Base-by-base conservation (phyloP, 2,888 invertebrate species). In the Agriotes lineatus region DNA sequence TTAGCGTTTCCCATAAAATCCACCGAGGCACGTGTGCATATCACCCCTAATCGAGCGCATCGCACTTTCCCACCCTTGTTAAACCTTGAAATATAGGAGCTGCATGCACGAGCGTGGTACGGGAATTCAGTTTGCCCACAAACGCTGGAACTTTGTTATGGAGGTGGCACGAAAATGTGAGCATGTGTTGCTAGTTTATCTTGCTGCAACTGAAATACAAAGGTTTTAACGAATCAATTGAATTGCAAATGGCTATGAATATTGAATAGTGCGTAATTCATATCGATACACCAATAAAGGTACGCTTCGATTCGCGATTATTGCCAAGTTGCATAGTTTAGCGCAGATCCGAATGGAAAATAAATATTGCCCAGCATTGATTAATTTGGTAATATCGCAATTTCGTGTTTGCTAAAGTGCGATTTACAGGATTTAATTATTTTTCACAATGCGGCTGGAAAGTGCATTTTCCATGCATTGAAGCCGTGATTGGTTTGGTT, bases 211-310 rank as follows among this genome's bases (percentile, higher is more conserved):
- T 14, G 33, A 16, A 52, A 56, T 45, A 56, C 56, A 56, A 62
- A 63, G 63, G 56, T 20, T 33, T 63, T 63, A 63, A 63, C 63
- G 63, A 63, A 45, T 56, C 56, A 70, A 69, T 70, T 70, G 70
- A 72, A 70, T 70, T 72, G 72, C 72, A 72, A 70, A 72, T 72
- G 57, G 39, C 52, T 70, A 70, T 69, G 72, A 72, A 72, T 72
- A 72, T 66, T 64, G 69, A 72, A 70, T 64, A 69, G 67, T 67
- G 65, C 59, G 61, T 70, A 72, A 70, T 70, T 44, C 45, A 42
- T 25, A 25, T 20, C 56, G 67, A 66, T 72, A 63, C 61, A 52
- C 30, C 42, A 42, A 52, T 52, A 62, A 62, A 42, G 62, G 14
- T 62, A 50, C 50, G 12, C 18, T 6, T 12, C 14, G 19, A 60